Base-by-base conservation (phyloP, 1,140 invertebrate species). In the Drosophila nasuta region DNA sequence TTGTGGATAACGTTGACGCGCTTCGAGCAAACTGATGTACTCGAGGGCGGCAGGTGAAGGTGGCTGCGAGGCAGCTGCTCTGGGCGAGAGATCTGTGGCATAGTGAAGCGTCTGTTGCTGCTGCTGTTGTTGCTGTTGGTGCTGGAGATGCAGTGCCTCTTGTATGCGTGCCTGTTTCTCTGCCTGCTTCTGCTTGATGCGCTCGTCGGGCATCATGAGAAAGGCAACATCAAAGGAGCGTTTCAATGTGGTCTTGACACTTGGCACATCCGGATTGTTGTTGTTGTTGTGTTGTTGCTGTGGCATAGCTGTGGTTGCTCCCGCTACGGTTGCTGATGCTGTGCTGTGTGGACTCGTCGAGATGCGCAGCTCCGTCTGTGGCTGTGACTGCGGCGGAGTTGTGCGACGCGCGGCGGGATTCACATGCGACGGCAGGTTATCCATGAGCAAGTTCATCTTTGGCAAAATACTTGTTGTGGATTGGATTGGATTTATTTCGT, bases 201-300 rank as follows among this genome's bases (percentile, higher is more conserved):
- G 96, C 59, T 97, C 96, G 77, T 97, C 96, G 1, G 96, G 96
- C 81, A 96, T 96, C 93, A 97, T 97, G 3, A 98, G 92, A 74
- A 97, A 97, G 1, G 97, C 97, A 0, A 98, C 97, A 87, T 98
- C 97, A 80, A 97, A 97, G 8, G 96, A 96, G 11, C 97, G 93
- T 79, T 97, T 97, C 17, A 94, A 93, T 4, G 93, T 91, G 25
- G 86, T 86, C 63, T 90, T 90, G 0, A 77, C 82, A 49, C 75
- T 77, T 17, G 68, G 45, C 30, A 51, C 49, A 17, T 92, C 79
- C 58, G 89, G 81, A 35, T 87, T 91, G 28, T 81, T 91, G n/a
- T 77, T 81, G 57, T 77, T 81, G 57, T 81, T 75, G 25, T 25
- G 20, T 4, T 25, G 20, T 4, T 25, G 20, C 20, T 25, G 20